Evolutionary conservation across 2,113 vertebrate genomes (phyloP), one percentile per base, ranked within the genome.

Genomic region (Orientallactaga bullata): DNA sequence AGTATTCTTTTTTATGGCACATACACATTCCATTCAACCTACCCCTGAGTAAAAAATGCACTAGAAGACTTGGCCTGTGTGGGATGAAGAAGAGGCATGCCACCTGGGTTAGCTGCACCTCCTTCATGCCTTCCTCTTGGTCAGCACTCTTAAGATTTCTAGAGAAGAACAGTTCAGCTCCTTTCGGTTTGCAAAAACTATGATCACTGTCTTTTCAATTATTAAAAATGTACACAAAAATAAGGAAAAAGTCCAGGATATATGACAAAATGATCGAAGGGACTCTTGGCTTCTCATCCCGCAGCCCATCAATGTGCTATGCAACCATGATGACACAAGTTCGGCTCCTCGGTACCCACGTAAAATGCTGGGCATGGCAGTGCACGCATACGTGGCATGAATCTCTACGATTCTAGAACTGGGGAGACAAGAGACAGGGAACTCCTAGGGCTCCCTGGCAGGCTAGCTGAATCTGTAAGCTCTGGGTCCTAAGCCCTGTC

Each of bases 101-200:
- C 1, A 12, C n/a, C 4, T 35, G 3, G 28, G 4, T 28, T 0
- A 26, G 20, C 39, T n/a, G 1, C 23, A 26, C 0, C 1, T 51
- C 20, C 5, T 3, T 2, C 39, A 10, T 0, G 1, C 6, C 23
- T 3, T 47, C 76, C 39, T 39, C 58, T n/a, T 8, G 7, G 15
- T 32, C 69, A 76, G 16, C 20, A 35, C 23, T 21, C 65, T 51
- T 12, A 23, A 0, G 1, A 42, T 20, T 51, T 74, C 65, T 80
- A 2, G 26, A 28, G 42, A 39, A 61, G 5, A 55, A 26, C 1
- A 20, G 5, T 39, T 26, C 20, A n/a, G 39, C 65, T 32, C 16
- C n/a, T 37, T 2, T n/a, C n/a, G 12, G 11, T 68, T 37, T 85
- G n/a, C 35, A 24, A 73, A 86, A 81, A 71, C 6, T 15, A 84